Evolutionary conservation across 1,140 invertebrate genomes (phyloP), one percentile per base, ranked within the genome.

Genomic region (Cyrtorhinus lividipennis): DNA sequence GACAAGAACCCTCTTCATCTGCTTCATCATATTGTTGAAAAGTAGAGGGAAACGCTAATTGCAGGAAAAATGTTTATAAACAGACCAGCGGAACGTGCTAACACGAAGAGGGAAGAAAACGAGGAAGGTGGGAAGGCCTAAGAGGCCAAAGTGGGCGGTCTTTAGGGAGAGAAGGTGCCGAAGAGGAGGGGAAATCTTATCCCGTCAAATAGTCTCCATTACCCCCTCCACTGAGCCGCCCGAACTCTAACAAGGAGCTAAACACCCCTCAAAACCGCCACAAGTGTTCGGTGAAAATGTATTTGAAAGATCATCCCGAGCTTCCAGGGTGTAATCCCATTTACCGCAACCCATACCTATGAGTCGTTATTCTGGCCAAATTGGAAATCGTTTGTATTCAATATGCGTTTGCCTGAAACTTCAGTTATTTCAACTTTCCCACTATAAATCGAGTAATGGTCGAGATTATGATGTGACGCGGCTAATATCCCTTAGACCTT

Each of bases 181-280:
- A n/a, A 57, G 24, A 57, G 56, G 56, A 23, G 23, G 56, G 24
- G 56, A 15, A 13, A 57, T 20, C 20, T 23, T 23, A 22, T 20
- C 23, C 24, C 56, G 56, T 24, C 56, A 57, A 57, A 57, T 57
- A 57, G 23, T 15, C 20, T 57, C 56, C 56, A 57, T 57, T 57
- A 57, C 56, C 56, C 56, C 56, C 22, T 5, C 22, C 48, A 23
- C 56, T n/a, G n/a, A n/a, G n/a, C n/a, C n/a, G n/a, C n/a, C n/a
- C n/a, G n/a, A n/a, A n/a, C n/a, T n/a, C 56, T 57, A 13, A 20
- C 56, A 10, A 10, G 2, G 20, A 15, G 13, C 15, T 57, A 24
- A 57, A n/a, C 46, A 57, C 56, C 23, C 56, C 24, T 1, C 13
- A 57, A 24, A 15, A 15, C 30, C 24, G 18, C 20, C 24, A 57